Evolutionary conservation across 1,140 invertebrate genomes (phyloP).

Genomic region (Bacillus rossius): DNA sequence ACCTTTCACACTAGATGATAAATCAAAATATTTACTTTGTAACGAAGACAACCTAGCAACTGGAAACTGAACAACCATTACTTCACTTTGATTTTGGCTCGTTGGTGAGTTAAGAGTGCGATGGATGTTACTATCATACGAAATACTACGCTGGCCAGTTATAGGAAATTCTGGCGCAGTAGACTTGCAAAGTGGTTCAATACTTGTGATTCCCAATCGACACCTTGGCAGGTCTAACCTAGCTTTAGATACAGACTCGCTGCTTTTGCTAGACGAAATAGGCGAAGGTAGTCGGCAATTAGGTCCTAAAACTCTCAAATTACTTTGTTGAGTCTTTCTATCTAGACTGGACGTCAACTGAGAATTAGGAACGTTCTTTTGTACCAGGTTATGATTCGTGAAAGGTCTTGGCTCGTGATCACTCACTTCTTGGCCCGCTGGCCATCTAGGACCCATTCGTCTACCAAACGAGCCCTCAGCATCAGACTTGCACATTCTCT

Average conservation of each 20-base stretch:
- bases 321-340: no score
- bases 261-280: no score
- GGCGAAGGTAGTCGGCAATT: no score
- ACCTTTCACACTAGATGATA: neutral
- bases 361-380: no score
- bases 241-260: no score
- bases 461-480: slow-evolving; percentile 9
- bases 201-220: no score
- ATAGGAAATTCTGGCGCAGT: neutral
- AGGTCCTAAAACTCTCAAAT: no score
- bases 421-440: slow-evolving; percentile 33
- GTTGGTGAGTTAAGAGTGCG: neutral
- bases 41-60: neutral
- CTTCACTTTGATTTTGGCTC: neutral
- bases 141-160: slow-evolving; percentile 19
- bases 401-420: slow-evolving; percentile 23
- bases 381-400: no score
- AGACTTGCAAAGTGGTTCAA: no score
- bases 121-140: slow-evolving; percentile 28
- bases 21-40: neutral
- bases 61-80: slow-evolving; percentile 9
- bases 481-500: slow-evolving; percentile 23
- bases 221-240: no score
- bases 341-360: no score
- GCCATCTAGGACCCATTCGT: slow-evolving; percentile 17